Evolutionary conservation across 92 coral and sea anemone genomes (phyloP), one percentile per base, ranked within the genome.

Genomic region (Epizoanthus stellaris): DNA sequence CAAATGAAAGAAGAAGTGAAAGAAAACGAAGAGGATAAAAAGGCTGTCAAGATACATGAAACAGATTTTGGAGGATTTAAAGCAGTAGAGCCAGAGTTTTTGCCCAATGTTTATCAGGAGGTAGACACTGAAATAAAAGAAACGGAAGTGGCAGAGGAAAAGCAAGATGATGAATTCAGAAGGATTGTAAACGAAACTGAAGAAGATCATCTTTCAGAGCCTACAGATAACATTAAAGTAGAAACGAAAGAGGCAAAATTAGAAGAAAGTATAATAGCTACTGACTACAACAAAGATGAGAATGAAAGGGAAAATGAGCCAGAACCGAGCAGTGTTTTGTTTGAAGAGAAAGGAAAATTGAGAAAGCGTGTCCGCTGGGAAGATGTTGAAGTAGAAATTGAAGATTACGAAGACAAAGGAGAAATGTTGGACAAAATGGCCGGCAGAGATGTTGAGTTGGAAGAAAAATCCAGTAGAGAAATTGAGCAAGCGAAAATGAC

Each of bases 331-430:
- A 40, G 52, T 42, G 72, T 64, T 62, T 63, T 79, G 5, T 40
- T 79, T 62, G 70, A 63, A 12, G 70, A 79, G 72, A 62, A 20
- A 62, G 72, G 57, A 38, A 79, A 62, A 43, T 21, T 79, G 16
- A 30, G 61, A 4, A 52, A 70, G 53, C 47, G 43, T 16, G 58
- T 79, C 23, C 83, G 30, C 13, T 79, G 83, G 83, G 71, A 79
- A 42, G 83, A 56, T 11, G 83, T 79, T 62, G 57, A 79, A 25
- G 54, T 79, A 20, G 83, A 79, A 42, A 79, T 79, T 62, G 83
- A 49, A 43, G 72, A 79, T 36, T 59, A 62, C 14, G 39, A 67
- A 4, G 16, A 42, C 19, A 70, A 79, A 40, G 67, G 25, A 20
- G 83, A 63, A 42, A 3, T 40, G 3, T 13, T 54, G n/a, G 53